Evolutionary conservation across 2,888 invertebrate genomes (phyloP), one percentile per base, ranked within the genome.

Genomic region (Plebejus argus): DNA sequence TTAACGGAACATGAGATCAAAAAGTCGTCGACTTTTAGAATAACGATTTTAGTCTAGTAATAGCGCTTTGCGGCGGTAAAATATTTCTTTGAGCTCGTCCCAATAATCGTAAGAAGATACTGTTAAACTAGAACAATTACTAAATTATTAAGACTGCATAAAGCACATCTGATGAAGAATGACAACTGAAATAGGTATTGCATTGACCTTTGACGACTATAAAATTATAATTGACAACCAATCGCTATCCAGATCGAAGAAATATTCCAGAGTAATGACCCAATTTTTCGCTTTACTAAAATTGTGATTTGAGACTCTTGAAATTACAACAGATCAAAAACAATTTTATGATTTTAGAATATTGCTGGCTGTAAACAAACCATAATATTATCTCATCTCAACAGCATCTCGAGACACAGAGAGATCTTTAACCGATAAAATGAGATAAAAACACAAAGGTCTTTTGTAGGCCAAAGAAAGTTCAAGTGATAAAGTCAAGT

Each of bases 341-440:
- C 5, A 15, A 66, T 18, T 33, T 61, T 23, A 61, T 15, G 12
- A 18, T 58, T 66, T 33, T 66, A 5, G 1, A 66, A 33, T 66
- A 28, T 66, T 18, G 1, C 66, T 33, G 1, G 23, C 0, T 33
- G 28, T 66, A 66, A 66, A 33, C 66, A 66, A 33, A 66, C 66
- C 28, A 66, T 15, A 33, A 66, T 28, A 33, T 66, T 66, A 66
- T 66, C 66, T 66, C 66, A 66, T 33, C 66, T 66, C 66, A 66
- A 18, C 28, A 66, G 28, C 66, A 7, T 66, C 66, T 33, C 66
- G 66, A 66, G 66, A 66, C 66, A 66, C 28, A 61, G 61, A 66
- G 39, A 72, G 72, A 45, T 72, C 39, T 72, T 72, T 72, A 72
- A 72, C 72, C 72, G 72, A 72, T 72, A 72, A 72, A 33, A 66